Conservation (phyloP, 2,888 invertebrate genomes). For the Drosophila pegasa region DNA sequence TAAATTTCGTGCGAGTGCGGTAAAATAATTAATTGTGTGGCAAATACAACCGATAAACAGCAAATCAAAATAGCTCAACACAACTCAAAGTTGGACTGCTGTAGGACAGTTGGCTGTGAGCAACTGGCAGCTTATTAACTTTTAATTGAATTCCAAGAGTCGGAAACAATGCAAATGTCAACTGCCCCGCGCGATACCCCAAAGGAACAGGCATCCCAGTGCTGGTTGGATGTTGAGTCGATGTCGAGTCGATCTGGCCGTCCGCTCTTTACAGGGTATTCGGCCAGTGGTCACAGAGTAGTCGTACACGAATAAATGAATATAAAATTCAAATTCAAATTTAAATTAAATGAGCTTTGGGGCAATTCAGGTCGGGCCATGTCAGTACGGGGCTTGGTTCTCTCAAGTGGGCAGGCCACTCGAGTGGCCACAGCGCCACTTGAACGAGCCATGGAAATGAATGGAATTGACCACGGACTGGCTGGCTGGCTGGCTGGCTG, state of each 20-base stretch:
- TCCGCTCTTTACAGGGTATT: conserved; percentile 13
- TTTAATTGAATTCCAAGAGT: conserved; percentile 34
- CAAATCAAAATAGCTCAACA: conserved; percentile 28
- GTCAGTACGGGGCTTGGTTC: conserved; percentile 34
- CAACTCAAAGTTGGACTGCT: neutral
- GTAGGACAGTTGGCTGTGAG: conserved; percentile 22
- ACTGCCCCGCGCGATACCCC: conserved; percentile 3
- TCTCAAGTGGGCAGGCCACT: conserved; percentile 65
- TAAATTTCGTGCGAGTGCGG: conserved; percentile 47
- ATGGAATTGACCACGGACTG: conserved; percentile 69
- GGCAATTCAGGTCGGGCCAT: conserved; percentile 37
- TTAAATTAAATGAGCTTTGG: conserved; percentile 60
- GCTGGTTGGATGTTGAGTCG: neutral
- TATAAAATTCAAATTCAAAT: conserved; percentile 55
- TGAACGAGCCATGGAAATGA: conserved; percentile 60
- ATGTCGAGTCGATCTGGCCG: neutral
- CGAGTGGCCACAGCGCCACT: conserved; percentile 74
- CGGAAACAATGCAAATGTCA: conserved; percentile 1
- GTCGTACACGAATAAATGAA: conserved; percentile 32
- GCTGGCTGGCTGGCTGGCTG: conserved; percentile 15
- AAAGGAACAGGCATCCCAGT: too few relatives aligned
- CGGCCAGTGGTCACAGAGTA: neutral
- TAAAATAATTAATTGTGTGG: conserved; percentile 58
- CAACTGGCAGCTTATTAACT: conserved; percentile 52
- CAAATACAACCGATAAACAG: conserved; percentile 52